Base-by-base conservation (phyloP, 2,113 vertebrate species). In the Thymallus thymallus region DNA sequence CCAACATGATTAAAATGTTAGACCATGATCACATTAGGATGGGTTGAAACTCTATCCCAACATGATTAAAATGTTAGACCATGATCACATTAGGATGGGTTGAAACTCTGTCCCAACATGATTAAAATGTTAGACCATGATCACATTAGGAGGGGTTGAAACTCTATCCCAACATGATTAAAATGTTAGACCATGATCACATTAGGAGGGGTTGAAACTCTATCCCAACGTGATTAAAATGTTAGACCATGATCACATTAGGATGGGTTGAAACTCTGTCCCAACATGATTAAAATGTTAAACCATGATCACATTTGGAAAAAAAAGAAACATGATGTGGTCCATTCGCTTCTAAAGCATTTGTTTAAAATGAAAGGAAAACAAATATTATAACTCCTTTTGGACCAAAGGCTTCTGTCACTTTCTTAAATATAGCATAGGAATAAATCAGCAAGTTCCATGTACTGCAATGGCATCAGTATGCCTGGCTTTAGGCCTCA, bases 31-130 rank as follows among this genome's bases (percentile, higher is more conserved):
- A n/a, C n/a, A n/a, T n/a, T n/a, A n/a, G n/a, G n/a, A n/a, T n/a
- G n/a, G n/a, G n/a, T n/a, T n/a, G n/a, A 26, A 76, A 32, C 23
- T 76, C 76, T 82, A 65, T 80, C 2, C 48, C 67, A 69, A 5
- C 41, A 45, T 45, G 16, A 45, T 5, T 45, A 45, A 45, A 45
- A 45, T 45, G 5, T 45, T 45, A 45, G 4, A 5, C 10, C 69
- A 26, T 26, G 26, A 26, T 26, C 26, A 5, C 32, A 6, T 32
- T 32, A 6, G 32, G 32, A 32, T n/a, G n/a, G n/a, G n/a, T n/a
- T n/a, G n/a, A 26, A 76, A 32, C 23, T 76, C 76, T 82, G 61
- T 80, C 2, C 48, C 67, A 69, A 5, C 41, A 45, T 45, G 16
- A 45, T 5, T 45, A 45, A 45, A 45, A 45, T 45, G 5, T 45